phyloP scores from a whole-genome alignment of 2,888 invertebrate genomes.

The Nymphalis urticae region DNA sequence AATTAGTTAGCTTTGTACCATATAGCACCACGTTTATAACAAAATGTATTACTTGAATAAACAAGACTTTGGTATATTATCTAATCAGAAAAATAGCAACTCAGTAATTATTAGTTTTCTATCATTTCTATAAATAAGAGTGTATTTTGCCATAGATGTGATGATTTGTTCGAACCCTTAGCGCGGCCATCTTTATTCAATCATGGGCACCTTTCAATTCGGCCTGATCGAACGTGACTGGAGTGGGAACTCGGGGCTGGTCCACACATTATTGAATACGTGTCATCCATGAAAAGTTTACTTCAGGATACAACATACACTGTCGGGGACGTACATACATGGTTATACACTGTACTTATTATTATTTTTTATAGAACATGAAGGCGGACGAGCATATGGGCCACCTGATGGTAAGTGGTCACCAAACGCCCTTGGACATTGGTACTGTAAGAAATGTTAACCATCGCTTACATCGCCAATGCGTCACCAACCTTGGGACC shows the following conservation, averaged over 20 bases:
- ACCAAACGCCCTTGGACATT: too few relatives aligned
- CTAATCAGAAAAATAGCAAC: too few relatives aligned
- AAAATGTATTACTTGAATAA: too few relatives aligned
- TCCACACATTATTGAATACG: conserved; percentile 30
- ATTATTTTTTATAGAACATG: too few relatives aligned
- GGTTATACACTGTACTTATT: neutral
- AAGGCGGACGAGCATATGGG: too few relatives aligned
- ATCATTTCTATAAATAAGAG: neutral
- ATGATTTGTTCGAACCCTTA: conserved; percentile 44
- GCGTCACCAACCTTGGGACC: too few relatives aligned
- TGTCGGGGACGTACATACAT: neutral
- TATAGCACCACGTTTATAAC: too few relatives aligned
- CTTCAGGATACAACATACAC: conserved; percentile 3
- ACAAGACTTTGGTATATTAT: too few relatives aligned
- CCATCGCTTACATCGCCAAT: too few relatives aligned
- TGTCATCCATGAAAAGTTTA: conserved; percentile 25
- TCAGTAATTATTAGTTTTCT: neutral
- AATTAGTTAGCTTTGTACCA: too few relatives aligned
- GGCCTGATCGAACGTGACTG: conserved; percentile 53
- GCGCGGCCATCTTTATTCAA: conserved; percentile 66
- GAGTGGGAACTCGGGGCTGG: conserved; percentile 42
- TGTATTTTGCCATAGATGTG: neutral
- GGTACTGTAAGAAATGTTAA: too few relatives aligned
- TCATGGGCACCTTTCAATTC: conserved; percentile 67
- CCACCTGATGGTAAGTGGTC: too few relatives aligned